Evolutionary conservation across 2,888 invertebrate genomes (phyloP).

Genomic region (Coecobrya sp.): DNA sequence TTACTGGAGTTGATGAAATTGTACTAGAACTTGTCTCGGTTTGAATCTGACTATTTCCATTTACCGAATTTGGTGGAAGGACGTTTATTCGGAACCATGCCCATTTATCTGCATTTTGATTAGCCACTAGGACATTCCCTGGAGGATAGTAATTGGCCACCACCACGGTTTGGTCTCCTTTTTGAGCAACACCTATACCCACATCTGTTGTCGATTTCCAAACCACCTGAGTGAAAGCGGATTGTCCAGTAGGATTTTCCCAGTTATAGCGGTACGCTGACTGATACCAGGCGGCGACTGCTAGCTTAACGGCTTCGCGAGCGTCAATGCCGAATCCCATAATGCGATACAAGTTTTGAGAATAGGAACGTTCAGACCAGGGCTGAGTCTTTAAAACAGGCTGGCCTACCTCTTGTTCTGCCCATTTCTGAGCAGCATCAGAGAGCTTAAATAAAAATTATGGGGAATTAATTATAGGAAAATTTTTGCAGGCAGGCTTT

Average conservation of each 20-base stretch:
- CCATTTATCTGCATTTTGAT: constrained; percentile 48
- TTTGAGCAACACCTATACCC: constrained; percentile 72
- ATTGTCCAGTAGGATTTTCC: constrained; percentile 75
- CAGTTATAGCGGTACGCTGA: constrained; percentile 77
- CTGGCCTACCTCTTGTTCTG: constrained; percentile 67
- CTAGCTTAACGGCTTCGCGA: constrained; percentile 71
- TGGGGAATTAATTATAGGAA: constrained; percentile 11
- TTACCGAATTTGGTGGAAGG: constrained; percentile 66
- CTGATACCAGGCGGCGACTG: constrained; percentile 81
- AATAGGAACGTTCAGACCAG: constrained; percentile 75
- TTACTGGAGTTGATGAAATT: background rate
- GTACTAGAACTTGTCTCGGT: background rate
- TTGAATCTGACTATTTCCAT: background rate
- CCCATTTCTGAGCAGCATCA: constrained; percentile 81
- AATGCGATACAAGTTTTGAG: constrained; percentile 78
- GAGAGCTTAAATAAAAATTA: constrained; percentile 64
- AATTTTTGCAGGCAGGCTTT: background rate
- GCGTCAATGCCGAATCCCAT: constrained; percentile 44
- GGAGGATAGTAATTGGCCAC: constrained; percentile 78
- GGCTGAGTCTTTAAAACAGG: constrained; percentile 48
- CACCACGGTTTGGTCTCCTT: constrained; percentile 58
- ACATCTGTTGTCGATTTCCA: constrained; percentile 80
- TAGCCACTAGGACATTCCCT: constrained; percentile 73
- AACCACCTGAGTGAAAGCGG: constrained; percentile 78
- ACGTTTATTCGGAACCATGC: constrained; percentile 82